phyloP scores from a whole-genome alignment of 2,797 vertebrate genomes.

The Chaetophractus vellerosus region DNA sequence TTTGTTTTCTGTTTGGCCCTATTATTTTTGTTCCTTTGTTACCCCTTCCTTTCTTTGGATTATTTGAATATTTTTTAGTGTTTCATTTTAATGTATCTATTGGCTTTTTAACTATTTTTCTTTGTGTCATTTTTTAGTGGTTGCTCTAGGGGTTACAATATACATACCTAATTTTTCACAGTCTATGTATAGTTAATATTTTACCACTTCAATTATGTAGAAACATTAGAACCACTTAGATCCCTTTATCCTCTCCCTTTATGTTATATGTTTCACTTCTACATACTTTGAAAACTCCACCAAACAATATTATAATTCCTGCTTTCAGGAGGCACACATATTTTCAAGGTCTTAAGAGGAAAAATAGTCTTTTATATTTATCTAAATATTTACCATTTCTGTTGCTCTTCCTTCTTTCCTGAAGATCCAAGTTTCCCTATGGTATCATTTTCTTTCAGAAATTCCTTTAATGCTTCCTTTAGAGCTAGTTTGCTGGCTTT shows the following conservation, averaged over 20 bases:
- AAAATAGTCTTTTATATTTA: slow-evolving; percentile 22
- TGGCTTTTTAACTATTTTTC: neutral
- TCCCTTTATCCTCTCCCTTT: neutral
- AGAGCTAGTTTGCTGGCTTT: neutral
- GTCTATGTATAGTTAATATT: slow-evolving; percentile 45
- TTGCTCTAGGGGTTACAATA: slow-evolving; percentile 26
- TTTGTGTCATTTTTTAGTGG: slow-evolving; percentile 26
- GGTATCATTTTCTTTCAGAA: neutral
- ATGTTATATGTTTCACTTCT: neutral
- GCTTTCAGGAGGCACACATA: neutral
- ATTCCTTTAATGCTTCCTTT: neutral
- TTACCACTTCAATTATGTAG: neutral
- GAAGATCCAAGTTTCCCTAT: neutral
- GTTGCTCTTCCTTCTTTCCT: neutral
- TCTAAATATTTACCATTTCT: neutral
- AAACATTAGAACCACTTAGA: neutral
- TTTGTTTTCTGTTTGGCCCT: neutral
- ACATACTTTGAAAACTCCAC: neutral
- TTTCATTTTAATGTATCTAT: slow-evolving; percentile 12
- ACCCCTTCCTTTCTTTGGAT: neutral
- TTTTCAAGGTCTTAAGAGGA: slow-evolving; percentile 20
- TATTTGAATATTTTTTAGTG: neutral
- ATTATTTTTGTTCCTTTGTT: slow-evolving; percentile 22
- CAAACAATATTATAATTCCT: neutral
- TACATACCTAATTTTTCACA: neutral